Conservation (phyloP, 2,797 vertebrate genomes). For the Parambassis ranga region DNA sequence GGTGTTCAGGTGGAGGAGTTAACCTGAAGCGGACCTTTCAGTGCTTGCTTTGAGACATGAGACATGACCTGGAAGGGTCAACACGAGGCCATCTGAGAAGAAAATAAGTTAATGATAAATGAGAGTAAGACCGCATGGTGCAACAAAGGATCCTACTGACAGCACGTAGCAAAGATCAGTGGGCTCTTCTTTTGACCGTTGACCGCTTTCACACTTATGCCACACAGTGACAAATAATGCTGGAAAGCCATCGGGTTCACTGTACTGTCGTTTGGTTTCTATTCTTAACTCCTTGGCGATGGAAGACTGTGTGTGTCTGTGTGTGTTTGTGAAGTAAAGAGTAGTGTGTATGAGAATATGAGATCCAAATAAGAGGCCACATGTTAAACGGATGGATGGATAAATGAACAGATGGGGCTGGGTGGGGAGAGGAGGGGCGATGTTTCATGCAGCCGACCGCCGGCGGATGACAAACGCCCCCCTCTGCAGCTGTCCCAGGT, state of each 20-base stretch:
- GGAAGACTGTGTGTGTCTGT: neutral
- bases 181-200: neutral
- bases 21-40: neutral
- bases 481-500: conserved; percentile 96
- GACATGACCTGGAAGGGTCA: neutral
- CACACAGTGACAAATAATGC: conserved; percentile 59
- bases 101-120: conserved; percentile 34
- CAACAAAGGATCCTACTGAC: neutral
- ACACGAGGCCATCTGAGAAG: neutral
- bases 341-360: neutral
- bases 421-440: neutral
- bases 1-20: neutral
- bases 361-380: conserved; percentile 3
- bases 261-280: neutral
- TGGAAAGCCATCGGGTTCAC: conserved; percentile 13
- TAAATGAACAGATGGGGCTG: conserved; percentile 22
- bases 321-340: neutral
- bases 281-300: conserved; percentile 1
- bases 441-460: conserved; percentile 90
- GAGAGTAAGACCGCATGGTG: neutral
- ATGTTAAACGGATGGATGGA: conserved; percentile 17
- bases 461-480: conserved; percentile 97
- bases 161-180: too few relatives aligned
- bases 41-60: neutral
- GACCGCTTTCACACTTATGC: conserved; percentile 20